Percentiles rank a stretch among this genome's conserved stretches.
Evolutionary conservation across 2,113 vertebrate genomes (phyloP).

Genomic region (Mirounga angustirostris): DNA sequence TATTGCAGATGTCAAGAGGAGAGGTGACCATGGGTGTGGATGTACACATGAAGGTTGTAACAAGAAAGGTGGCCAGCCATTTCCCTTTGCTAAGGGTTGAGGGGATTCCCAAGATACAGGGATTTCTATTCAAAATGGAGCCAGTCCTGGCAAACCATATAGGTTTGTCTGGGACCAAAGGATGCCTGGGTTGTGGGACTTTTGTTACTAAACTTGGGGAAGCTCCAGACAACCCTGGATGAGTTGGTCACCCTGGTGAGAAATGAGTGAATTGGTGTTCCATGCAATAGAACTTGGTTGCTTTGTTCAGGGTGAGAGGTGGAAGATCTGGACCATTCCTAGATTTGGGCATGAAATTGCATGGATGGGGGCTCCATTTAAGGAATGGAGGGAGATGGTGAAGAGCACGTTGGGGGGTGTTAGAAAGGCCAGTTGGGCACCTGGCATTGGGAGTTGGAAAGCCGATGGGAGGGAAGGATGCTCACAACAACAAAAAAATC

Average conservation of each 20-base stretch:
- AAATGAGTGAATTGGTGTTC: background rate
- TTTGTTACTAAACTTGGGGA: background rate
- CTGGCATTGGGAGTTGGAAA: background rate
- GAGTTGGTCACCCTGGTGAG: background rate
- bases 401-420: background rate
- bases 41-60: background rate
- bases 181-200: background rate
- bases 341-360: background rate
- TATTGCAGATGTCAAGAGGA: fast-evolving
- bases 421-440: background rate
- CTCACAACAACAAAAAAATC: background rate
- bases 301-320: background rate
- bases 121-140: background rate
- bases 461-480: background rate
- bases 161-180: background rate
- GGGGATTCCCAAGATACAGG: fast-evolving
- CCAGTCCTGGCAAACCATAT: background rate
- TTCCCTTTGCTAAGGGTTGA: background rate
- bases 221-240: too few species aligned
- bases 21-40: background rate
- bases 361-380: background rate
- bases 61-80: background rate
- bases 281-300: fast-evolving
- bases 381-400: background rate
- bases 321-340: background rate